Base-by-base conservation (phyloP, 2,888 invertebrate species). In the Teinopalpus imperialis region DNA sequence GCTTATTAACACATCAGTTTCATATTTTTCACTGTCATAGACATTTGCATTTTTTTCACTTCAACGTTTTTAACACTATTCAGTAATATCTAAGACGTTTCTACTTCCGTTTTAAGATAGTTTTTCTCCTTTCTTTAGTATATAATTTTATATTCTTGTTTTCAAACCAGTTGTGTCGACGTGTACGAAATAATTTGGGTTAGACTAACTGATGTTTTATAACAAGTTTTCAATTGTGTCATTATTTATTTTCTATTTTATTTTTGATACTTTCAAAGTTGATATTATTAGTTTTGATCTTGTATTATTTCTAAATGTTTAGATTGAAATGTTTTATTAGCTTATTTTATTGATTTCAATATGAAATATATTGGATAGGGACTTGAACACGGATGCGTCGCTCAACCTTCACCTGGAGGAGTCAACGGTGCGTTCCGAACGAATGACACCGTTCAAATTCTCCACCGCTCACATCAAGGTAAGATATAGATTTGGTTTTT, bases 371-470 rank as follows among this genome's bases (percentile, higher is more conserved):
- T n/a, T n/a, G n/a, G 16, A 16, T 66, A 89, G 89, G 68, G 89
- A 89, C 30, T 63, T 86, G 61, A 81, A 72, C 55, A 90, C 91
- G 51, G 90, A 91, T 63, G 85, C 88, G 57, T 91, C 92, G 18
- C 66, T 91, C 42, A 89, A 86, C 63, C 69, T 89, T 54, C 81
- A 83, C 35, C 71, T 91, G 57, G 92, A 92, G 57, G 92, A 91
- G 62, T 88, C 90, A 13, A 89, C 90, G 34, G 81, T 83, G 61
- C 88, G 90, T 60, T 91, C 92, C 7, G 93, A 93, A 63, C 90
- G 96, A 44, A 89, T 94, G 79, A 97, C 97, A 2, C 97, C 97
- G 10, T 93, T 92, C 52, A 95, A 95, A 74, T 97, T 93, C 85
- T 90, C 93, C 35, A 94, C 93, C 20, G 94, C 96, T n/a, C 97